Conservation (phyloP, 1,140 invertebrate genomes). For the Lucilia sericata region DNA sequence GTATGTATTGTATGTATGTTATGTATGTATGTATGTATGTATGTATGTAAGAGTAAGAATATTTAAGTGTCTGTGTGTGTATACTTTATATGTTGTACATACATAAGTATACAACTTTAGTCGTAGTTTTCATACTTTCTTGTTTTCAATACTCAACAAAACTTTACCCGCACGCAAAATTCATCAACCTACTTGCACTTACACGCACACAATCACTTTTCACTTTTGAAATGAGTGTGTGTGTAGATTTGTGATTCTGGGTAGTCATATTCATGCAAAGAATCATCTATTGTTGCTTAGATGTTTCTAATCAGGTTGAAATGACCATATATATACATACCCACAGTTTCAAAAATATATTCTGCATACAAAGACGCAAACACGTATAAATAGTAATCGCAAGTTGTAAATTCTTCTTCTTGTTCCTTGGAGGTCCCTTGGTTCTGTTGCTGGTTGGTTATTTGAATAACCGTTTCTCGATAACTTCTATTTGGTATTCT, state of each 20-base stretch:
- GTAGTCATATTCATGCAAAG: conserved; percentile 3
- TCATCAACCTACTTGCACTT: conserved; percentile 16
- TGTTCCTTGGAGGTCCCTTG: conserved; percentile 42
- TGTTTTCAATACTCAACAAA: conserved; percentile 21
- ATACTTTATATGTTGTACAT: neutral
- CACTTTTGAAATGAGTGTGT: neutral
- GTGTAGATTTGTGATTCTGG: neutral
- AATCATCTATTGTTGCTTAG: conserved; percentile 32
- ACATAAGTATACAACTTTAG: too few species aligned
- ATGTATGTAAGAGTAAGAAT: neutral
- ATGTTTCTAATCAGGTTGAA: conserved; percentile 37
- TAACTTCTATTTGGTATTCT: neutral
- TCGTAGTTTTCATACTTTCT: neutral
- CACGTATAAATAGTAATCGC: conserved; percentile 16
- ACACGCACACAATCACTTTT: neutral
- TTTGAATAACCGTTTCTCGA: conserved; percentile 39
- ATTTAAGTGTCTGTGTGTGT: neutral
- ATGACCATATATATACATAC: conserved; percentile 29
- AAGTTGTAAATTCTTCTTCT: conserved; percentile 44
- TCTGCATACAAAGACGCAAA: neutral
- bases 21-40: conserved; percentile 9
- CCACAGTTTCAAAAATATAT: neutral
- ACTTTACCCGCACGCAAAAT: conserved; percentile 36
- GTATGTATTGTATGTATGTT: too few species aligned
- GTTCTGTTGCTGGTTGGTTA: conserved; percentile 42